phyloP scores from a whole-genome alignment of 2,113 vertebrate genomes.

The Ibidorhyncha struthersii region DNA sequence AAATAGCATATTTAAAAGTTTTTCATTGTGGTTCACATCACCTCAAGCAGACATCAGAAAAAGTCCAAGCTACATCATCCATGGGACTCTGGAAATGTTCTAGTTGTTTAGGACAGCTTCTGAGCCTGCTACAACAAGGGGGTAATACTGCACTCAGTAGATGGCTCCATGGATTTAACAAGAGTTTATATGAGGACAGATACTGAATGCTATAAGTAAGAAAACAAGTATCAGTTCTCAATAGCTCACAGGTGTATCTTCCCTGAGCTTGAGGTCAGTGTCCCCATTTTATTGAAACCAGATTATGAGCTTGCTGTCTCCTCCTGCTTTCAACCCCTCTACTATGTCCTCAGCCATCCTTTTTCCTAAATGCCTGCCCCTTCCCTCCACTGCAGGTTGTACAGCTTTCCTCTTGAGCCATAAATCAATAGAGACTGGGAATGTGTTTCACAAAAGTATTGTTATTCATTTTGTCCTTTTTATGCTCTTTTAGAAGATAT shows the following conservation, averaged over 20 bases:
- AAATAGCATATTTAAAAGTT: background rate
- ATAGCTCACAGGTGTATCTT: background rate
- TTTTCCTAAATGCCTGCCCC: background rate
- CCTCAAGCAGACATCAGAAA: background rate
- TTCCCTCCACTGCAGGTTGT: background rate
- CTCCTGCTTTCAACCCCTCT: background rate
- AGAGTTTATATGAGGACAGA: background rate
- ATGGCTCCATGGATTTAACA: background rate
- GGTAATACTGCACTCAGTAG: background rate
- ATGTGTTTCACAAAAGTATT: background rate
- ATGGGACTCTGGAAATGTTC: background rate
- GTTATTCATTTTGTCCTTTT: background rate
- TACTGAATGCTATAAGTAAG: background rate
- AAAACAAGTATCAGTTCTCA: background rate
- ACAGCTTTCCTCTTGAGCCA: background rate
- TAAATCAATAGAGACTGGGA: background rate
- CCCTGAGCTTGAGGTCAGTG: background rate
- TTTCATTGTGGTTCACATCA: background rate
- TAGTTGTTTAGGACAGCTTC: background rate
- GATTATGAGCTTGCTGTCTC: background rate
- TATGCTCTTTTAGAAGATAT: background rate
- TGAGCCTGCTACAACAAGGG: background rate
- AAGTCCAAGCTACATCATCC: background rate
- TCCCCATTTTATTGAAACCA: background rate
- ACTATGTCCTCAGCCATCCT: background rate